Evolutionary conservation across 1,140 invertebrate genomes (phyloP), one percentile per base, ranked within the genome.

Genomic region (Artemia franciscana): DNA sequence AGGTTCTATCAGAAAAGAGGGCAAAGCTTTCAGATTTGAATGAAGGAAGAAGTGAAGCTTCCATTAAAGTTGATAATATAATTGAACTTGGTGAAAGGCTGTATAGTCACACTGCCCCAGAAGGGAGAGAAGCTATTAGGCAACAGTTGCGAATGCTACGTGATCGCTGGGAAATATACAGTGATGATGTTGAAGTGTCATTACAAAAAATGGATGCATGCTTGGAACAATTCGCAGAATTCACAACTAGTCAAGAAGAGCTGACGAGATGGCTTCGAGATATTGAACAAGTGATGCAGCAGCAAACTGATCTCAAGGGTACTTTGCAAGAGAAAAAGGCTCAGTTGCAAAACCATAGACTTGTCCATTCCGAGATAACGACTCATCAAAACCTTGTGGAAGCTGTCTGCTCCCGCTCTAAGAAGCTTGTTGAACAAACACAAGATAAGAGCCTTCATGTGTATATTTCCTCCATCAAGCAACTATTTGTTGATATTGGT

Each of bases 331-430:
- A 95, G 70, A 96, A 95, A 74, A 82, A 86, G 65, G 90, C 89
- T 0, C 91, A 94, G 71, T 72, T 94, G 15, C 90, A 74, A 71
- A 92, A 91, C 69, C 91, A 94, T 70, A 89, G 88, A 73, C 84
- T 95, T 28, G 85, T 93, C 73, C 89, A 95, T 69, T 90, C 95
- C 73, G 91, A 95, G 74, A 93, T 97, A 58, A 83, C 88, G 74
- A 88, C 87, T 0, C 89, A 94, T 75, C 87, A 91, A 71, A 79
- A 83, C 59, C 72, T 94, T 0, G 85, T 96, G 0, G 88, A 93
- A 69, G 82, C 84, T 62, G 86, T 96, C 21, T 90, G 86, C 71
- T 88, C 92, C 62, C 92, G 91, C 73, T 91, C 91, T 7, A 85
- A 90, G 68, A 81, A 87, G 58, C 74, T 96, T 24, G 85, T 91